Evolutionary conservation across 2,888 invertebrate species (phyloP), one percentile per base, ranked within the genome.

Genomic region (Ennomos quercinarius): DNA sequence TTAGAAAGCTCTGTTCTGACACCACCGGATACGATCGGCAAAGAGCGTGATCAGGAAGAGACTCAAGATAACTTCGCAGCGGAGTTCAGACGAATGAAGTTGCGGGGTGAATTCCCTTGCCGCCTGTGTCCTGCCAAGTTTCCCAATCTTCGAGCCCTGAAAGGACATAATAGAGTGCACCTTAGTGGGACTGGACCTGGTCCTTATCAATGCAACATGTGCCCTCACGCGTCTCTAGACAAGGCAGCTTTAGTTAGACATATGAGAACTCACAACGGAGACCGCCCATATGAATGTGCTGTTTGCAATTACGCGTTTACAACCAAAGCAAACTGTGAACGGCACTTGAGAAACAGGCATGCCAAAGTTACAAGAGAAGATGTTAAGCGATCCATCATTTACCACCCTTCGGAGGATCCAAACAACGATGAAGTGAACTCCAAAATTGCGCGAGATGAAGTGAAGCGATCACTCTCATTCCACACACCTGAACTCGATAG

Each of bases 281-380:
- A 99, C 75, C 94, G 98, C 10, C 99, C 99, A 0, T 99, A 97
- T 80, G 98, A 98, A 83, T 99, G 99, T 80, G 95, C 96, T 0
- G 94, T 98, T n/a, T 99, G 99, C 85, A 97, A 97, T 77, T 98
- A 98, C 79, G 98, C 98, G 2, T 99, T 99, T 85, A 99, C 99
- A 34, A 99, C 99, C 0, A 98, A 99, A 90, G 98, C 99, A 1
- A 99, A 99, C 81, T 99, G 99, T 83, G 99, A 99, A 87, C 94
- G 99, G 8, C 99, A 99, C 84, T 93, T 99, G 72, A 94, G 98
- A 67, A 99, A 99, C 83, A 95, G 98, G 27, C 99, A 99, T 77
- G 95, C 96, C 0, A 97, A 97, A 84, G 94, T 95, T 1, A 96
- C 96, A 1, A 94, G 98, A 54, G 97, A 98, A 70, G 98, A 98